These are phyloP conservation scores for Epirrhoe tristata DNA, from an alignment of 2,888 invertebrate species.

Conservation along the genomic window DNA sequence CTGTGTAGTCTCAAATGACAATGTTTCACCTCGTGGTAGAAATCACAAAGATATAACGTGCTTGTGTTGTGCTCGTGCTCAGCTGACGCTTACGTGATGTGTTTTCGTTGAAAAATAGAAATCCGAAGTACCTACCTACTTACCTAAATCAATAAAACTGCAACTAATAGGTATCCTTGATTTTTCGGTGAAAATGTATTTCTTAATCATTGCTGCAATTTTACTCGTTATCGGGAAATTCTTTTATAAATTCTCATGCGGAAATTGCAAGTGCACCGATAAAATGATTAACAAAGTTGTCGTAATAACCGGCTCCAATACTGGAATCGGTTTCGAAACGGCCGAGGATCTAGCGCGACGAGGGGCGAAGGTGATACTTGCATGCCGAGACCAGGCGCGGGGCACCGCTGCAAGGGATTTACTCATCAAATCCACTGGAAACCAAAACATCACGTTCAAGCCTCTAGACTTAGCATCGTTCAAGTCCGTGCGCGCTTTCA, in stretches of 20 bases:
- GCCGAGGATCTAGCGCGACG: slow-evolving; percentile 71
- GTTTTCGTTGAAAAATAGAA: background rate
- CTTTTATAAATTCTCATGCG: slow-evolving; percentile 48
- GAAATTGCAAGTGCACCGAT: slow-evolving; percentile 47
- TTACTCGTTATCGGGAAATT: slow-evolving; percentile 41
- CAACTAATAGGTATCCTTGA: background rate
- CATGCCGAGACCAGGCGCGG: slow-evolving; percentile 72
- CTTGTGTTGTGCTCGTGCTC: background rate
- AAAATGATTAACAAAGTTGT: slow-evolving; percentile 60
- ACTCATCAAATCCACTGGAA: slow-evolving; percentile 87
- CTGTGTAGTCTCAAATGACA: slow-evolving; percentile 15
- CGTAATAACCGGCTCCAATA: slow-evolving; percentile 65
- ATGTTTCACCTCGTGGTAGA: background rate
- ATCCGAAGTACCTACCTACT: too few relatives aligned
- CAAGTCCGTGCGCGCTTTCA: slow-evolving; percentile 91
- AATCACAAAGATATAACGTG: background rate
- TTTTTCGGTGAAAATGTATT: slow-evolving; percentile 35
- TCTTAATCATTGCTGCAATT: slow-evolving; percentile 31
- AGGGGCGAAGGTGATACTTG: slow-evolving; percentile 82
- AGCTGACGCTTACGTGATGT: background rate
- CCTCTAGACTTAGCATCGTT: slow-evolving; percentile 90
- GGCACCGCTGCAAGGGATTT: slow-evolving; percentile 78
- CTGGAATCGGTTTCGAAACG: slow-evolving; percentile 65
- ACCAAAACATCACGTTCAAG: slow-evolving; percentile 87
- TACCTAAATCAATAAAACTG: background rate